A percentile compares a stretch with the other conserved stretches of the same genome.
Conservation (phyloP, 2,113 vertebrate species). For the Haemorhous mexicanus region DNA sequence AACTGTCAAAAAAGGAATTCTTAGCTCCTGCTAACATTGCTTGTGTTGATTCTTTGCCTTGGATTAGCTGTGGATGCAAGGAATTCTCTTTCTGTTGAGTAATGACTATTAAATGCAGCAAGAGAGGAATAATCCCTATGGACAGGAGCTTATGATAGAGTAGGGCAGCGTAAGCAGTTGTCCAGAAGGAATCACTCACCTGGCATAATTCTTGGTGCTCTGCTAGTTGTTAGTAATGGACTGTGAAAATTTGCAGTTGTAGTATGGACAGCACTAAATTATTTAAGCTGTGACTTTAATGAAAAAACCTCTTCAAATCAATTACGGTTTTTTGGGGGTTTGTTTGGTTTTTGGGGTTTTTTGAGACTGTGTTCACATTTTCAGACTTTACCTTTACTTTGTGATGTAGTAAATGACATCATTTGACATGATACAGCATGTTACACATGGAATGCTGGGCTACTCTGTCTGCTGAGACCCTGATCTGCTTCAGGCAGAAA, state of each 20-base stretch:
- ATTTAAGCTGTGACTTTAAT: not conserved
- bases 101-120: not conserved
- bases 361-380: not conserved
- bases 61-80: not conserved
- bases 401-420: not conserved
- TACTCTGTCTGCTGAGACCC: not conserved
- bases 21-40: not conserved
- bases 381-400: not conserved
- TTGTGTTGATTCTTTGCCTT: not conserved
- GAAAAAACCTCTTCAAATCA: not conserved
- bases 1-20: not conserved
- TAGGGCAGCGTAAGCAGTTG: not conserved
- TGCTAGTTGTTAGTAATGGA: not conserved
- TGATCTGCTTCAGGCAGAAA: not conserved
- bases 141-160: fast-evolving
- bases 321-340: not conserved
- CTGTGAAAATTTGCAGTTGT: not conserved
- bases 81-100: not conserved
- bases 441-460: fast-evolving
- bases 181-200: not conserved
- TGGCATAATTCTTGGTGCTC: not conserved
- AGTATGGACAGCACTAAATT: not conserved
- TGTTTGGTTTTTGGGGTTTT: not conserved
- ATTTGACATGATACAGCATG: not conserved
- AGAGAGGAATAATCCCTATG: not conserved